phyloP scores from a whole-genome alignment of 2,888 invertebrate genomes.

The Cremastobaeus sp. region DNA sequence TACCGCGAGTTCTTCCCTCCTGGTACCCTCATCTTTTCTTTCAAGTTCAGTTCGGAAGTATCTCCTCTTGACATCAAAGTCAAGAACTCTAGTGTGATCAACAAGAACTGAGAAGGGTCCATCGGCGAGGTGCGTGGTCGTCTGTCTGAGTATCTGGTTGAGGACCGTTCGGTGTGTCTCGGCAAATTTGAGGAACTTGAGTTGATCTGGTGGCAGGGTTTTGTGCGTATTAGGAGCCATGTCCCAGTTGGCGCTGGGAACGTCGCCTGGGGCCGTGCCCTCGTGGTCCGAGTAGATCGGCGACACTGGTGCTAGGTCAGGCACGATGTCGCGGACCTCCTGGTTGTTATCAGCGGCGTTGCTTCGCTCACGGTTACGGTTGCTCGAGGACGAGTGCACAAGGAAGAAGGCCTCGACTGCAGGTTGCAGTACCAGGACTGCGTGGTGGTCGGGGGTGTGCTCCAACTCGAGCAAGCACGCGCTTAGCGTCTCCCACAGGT shows the following conservation, averaged over 20 bases:
- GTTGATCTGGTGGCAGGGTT: slow-evolving; percentile 82
- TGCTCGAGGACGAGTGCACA: slow-evolving; percentile 86
- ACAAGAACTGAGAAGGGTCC: slow-evolving; percentile 93
- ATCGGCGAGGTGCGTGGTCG: slow-evolving; percentile 87
- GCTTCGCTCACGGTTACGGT: slow-evolving; percentile 68
- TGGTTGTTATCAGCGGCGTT: slow-evolving; percentile 65
- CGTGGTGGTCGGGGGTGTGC: slow-evolving; percentile 91
- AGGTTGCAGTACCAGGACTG: slow-evolving; percentile 89
- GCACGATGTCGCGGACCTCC: slow-evolving; percentile 72
- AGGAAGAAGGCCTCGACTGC: slow-evolving; percentile 95
- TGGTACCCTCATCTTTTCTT: slow-evolving; percentile 87
- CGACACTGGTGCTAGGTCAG: slow-evolving; percentile 75
- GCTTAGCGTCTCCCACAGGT: slow-evolving; percentile 88
- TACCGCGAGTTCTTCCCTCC: slow-evolving; percentile 90
- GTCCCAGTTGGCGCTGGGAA: slow-evolving; percentile 69
- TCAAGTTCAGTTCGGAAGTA: slow-evolving; percentile 93
- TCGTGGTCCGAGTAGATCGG: slow-evolving; percentile 75
- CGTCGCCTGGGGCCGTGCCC: slow-evolving; percentile 67
- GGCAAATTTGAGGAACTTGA: slow-evolving; percentile 89
- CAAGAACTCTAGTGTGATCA: slow-evolving; percentile 91
- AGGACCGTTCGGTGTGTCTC: slow-evolving; percentile 92
- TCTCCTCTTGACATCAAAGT: slow-evolving; percentile 92
- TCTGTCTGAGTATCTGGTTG: slow-evolving; percentile 92
- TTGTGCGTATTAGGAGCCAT: slow-evolving; percentile 70
- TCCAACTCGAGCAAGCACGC: slow-evolving; percentile 88